A percentile compares a stretch with the other conserved stretches of the same genome.
Conservation (phyloP, 2,888 invertebrate species). For the Anagyrus pseudococci region DNA sequence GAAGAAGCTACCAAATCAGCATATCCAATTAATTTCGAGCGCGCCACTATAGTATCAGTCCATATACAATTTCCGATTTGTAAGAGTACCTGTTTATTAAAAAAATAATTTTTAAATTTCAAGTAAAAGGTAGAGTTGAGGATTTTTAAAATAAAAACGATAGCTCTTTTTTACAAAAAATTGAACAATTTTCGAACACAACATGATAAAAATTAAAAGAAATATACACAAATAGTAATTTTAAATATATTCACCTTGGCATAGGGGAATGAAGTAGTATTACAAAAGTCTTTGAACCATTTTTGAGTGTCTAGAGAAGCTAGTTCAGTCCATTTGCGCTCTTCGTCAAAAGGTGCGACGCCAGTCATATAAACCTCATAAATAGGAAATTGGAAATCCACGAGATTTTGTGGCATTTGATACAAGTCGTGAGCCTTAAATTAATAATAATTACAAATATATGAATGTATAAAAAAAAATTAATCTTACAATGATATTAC, state of each 20-base stretch:
- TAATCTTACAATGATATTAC: background rate
- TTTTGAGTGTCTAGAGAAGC: slow-evolving; percentile 58
- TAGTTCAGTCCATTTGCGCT: slow-evolving; percentile 65
- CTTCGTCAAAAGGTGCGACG: slow-evolving; percentile 66
- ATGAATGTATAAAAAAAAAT: too few species aligned
- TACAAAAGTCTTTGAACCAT: slow-evolving; percentile 54
- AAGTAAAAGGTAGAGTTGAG: too few species aligned
- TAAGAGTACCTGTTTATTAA: slow-evolving; percentile 64
- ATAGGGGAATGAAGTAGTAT: slow-evolving; percentile 52
- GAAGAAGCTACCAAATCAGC: slow-evolving; percentile 65
- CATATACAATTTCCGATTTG: slow-evolving; percentile 71
- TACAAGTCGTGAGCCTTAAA: slow-evolving; percentile 51
- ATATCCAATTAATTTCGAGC: slow-evolving; percentile 65
- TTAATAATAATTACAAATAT: slow-evolving; percentile 19
- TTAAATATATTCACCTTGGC: slow-evolving; percentile 48
- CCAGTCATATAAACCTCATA: slow-evolving; percentile 65
- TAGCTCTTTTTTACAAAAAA: too few species aligned
- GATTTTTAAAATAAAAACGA: too few species aligned
- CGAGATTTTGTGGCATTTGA: slow-evolving; percentile 60
- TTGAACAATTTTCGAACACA: too few species aligned
- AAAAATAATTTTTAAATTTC: too few species aligned
- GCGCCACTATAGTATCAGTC: slow-evolving; percentile 69
- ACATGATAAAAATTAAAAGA: slow-evolving; percentile 2
- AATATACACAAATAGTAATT: slow-evolving; percentile 1
- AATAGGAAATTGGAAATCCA: slow-evolving; percentile 51